phyloP scores from a whole-genome alignment of 2,888 invertebrate species.

The Caenorhabditis angaria region DNA sequence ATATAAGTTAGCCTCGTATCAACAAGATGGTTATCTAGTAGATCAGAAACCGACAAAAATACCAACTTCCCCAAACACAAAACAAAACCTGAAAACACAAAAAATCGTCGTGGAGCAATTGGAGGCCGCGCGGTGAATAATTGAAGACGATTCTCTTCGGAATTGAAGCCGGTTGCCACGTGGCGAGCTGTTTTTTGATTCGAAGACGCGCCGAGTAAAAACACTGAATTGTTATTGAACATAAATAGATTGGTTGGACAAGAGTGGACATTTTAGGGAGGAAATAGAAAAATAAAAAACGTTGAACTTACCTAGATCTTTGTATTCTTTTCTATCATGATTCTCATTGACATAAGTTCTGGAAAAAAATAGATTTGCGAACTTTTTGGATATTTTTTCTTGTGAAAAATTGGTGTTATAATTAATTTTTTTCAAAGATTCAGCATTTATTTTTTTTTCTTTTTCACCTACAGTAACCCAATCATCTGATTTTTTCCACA shows the following conservation, averaged over 20 bases:
- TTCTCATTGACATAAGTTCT: background rate
- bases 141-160: slow-evolving; percentile 9
- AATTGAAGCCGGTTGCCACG: slow-evolving; percentile 10
- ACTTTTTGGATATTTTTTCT: background rate
- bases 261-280: background rate
- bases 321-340: slow-evolving; percentile 26
- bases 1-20: too few species aligned
- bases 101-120: slow-evolving; percentile 11
- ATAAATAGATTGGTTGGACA: too few species aligned
- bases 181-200: slow-evolving; percentile 15
- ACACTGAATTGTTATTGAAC: slow-evolving; percentile 23
- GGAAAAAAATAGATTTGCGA: background rate
- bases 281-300: background rate
- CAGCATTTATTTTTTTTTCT: too few species aligned
- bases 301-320: slow-evolving; percentile 20
- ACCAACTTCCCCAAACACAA: background rate
- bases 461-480: too few species aligned
- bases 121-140: slow-evolving; percentile 34
- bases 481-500: too few species aligned
- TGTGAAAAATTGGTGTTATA: too few species aligned
- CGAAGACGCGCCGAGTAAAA: slow-evolving; percentile 29
- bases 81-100: slow-evolving; percentile 1
- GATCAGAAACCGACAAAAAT: too few species aligned
- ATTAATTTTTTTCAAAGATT: background rate
- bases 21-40: too few species aligned